phyloP scores from a whole-genome alignment of 1,140 invertebrate genomes.

The Eriocheir sinensis region DNA sequence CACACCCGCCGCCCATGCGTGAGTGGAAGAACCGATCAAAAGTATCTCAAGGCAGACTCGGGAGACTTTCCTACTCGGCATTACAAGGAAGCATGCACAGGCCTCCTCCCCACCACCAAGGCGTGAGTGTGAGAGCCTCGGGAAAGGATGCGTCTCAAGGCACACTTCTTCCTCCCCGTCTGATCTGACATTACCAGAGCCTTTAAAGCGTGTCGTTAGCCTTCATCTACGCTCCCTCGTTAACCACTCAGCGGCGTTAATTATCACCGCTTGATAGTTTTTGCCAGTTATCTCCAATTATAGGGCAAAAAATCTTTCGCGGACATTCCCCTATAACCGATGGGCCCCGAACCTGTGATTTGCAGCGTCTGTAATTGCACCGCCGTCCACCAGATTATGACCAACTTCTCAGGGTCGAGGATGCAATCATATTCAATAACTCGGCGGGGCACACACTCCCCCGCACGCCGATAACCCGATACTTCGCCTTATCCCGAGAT shows the following conservation, averaged over 20 bases:
- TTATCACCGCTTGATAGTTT: conserved; percentile 51
- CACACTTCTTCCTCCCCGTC: not conserved
- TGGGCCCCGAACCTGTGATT: conserved; percentile 33
- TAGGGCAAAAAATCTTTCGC: conserved; percentile 55
- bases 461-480: not conserved
- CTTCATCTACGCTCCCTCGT: conserved; percentile 17
- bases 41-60: no score
- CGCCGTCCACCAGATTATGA: conserved; percentile 35
- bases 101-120: no score
- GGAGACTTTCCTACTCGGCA: no score
- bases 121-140: not conserved
- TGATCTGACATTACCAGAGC: conserved; percentile 8
- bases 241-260: conserved; percentile 52
- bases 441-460: not conserved
- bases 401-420: conserved; percentile 27
- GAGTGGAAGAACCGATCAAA: no score
- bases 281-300: conserved; percentile 52
- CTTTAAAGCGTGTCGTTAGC: conserved; percentile 37
- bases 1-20: no score
- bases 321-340: conserved; percentile 42
- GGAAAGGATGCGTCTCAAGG: not conserved
- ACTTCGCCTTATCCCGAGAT: not conserved
- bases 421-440: conserved; percentile 61
- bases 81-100: no score
- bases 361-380: conserved; percentile 51